phyloP scores from a whole-genome alignment of 53 echinoderm and acorn worm genomes.

The Apostichopus leukothele region DNA sequence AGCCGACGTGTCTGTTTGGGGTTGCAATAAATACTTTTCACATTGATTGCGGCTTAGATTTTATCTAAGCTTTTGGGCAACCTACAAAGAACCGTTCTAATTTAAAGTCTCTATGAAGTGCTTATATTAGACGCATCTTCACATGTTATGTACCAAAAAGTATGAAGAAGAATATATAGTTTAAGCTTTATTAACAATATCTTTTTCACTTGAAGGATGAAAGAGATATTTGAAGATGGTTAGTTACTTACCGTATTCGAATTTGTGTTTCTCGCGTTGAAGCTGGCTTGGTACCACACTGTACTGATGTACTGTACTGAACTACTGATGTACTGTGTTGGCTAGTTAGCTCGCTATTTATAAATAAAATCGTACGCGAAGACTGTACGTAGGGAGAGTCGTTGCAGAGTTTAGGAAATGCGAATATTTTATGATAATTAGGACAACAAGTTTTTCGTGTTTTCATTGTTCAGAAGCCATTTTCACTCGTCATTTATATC shows the following conservation, averaged over 20 bases:
- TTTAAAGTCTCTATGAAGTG: neutral
- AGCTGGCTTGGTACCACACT: neutral
- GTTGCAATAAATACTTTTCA: too few species aligned
- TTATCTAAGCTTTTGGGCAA: neutral
- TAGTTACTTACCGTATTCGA: neutral
- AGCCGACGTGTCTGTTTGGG: too few species aligned
- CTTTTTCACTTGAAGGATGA: neutral
- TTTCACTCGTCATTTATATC: neutral
- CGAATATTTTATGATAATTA: constrained; percentile 40
- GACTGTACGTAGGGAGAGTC: neutral
- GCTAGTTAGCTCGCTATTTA: neutral
- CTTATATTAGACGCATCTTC: neutral
- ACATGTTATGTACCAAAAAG: neutral
- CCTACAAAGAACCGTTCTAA: neutral
- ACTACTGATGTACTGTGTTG: neutral
- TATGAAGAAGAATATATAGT: neutral
- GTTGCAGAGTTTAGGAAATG: neutral
- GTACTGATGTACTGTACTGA: neutral
- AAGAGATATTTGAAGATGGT: constrained; percentile 33
- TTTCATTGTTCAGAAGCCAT: neutral
- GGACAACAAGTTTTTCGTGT: neutral
- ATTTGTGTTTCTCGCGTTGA: neutral
- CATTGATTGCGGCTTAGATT: too few species aligned
- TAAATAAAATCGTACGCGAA: neutral
- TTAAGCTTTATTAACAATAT: too few species aligned